A percentile compares a stretch with the other conserved stretches of the same genome.
Conservation (phyloP, 2,797 vertebrate species). For the Phalanger gymnotis region DNA sequence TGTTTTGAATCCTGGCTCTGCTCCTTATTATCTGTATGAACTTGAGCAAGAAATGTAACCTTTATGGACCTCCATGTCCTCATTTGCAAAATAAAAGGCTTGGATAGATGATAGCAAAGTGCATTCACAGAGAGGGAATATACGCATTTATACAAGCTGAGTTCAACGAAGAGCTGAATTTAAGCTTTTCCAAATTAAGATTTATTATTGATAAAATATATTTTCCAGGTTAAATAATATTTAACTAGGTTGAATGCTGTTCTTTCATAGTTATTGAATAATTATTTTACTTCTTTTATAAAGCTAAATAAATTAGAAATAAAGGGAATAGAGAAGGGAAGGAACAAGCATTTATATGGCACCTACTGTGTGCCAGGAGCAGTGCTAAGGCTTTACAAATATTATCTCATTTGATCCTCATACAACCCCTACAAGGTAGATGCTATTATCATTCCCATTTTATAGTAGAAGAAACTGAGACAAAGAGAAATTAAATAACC, state of each 20-base stretch:
- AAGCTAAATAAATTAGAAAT: not conserved
- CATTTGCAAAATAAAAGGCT: not conserved
- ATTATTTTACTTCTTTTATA: not conserved
- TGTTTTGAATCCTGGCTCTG: not conserved
- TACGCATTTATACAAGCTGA: not conserved
- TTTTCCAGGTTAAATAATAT: not conserved
- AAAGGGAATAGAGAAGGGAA: not conserved
- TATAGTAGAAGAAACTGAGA: not conserved
- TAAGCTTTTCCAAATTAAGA: not conserved
- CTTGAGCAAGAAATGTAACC: not conserved
- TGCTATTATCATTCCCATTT: not conserved
- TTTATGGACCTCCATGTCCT: not conserved
- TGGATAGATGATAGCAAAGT: not conserved
- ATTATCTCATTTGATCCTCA: slow-evolving; percentile 1
- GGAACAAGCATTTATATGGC: not conserved
- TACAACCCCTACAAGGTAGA: not conserved
- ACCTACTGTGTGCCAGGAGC: not conserved
- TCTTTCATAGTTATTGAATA: not conserved
- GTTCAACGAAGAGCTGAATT: not conserved
- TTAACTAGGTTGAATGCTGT: not conserved
- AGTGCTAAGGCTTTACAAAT: not conserved
- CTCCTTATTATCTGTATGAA: not conserved
- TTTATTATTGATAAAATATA: not conserved
- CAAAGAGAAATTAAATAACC: not conserved
- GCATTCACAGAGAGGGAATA: not conserved